These are phyloP conservation scores for Pao palembangensis DNA, from an alignment of 2,113 vertebrate species.

Conservation along the genomic window DNA sequence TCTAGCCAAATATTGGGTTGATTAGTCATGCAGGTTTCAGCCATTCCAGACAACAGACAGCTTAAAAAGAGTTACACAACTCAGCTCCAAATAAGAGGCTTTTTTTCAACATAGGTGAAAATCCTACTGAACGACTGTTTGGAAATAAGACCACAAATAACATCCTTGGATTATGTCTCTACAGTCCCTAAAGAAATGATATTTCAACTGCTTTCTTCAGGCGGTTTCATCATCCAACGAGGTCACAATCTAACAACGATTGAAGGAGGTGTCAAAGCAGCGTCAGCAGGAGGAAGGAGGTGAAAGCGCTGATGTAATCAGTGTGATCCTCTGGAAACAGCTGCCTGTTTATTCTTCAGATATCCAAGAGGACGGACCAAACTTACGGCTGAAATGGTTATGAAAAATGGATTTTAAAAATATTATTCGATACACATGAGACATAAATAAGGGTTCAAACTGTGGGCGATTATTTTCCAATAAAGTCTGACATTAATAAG, in stretches of 20 bases:
- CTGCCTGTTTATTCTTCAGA: too few relatives aligned
- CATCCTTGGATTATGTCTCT: not conserved
- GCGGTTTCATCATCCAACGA: constrained; percentile 10
- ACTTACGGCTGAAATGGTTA: too few relatives aligned
- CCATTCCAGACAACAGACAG: constrained; percentile 21
- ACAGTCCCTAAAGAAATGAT: not conserved
- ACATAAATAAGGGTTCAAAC: too few relatives aligned
- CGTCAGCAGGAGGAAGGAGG: constrained; percentile 1
- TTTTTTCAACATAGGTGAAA: constrained; percentile 42
- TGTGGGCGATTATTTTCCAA: too few relatives aligned
- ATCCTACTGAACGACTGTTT: constrained; percentile 39
- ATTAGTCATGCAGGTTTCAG: constrained; percentile 26
- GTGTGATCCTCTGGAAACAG: constrained; percentile 12
- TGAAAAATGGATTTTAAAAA: too few relatives aligned
- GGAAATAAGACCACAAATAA: constrained; percentile 14
- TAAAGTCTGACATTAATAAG: too few relatives aligned
- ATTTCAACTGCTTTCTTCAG: not conserved
- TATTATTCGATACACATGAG: too few relatives aligned
- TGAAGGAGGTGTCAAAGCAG: constrained; percentile 25
- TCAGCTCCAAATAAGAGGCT: constrained; percentile 66
- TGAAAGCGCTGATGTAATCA: constrained; percentile 10
- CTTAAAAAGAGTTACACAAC: constrained; percentile 48
- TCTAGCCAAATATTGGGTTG: constrained; percentile 15
- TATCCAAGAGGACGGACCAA: too few relatives aligned
- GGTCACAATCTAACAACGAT: not conserved